Evolutionary conservation across 2,113 vertebrate species (phyloP).

Genomic region (Callipepla californica): DNA sequence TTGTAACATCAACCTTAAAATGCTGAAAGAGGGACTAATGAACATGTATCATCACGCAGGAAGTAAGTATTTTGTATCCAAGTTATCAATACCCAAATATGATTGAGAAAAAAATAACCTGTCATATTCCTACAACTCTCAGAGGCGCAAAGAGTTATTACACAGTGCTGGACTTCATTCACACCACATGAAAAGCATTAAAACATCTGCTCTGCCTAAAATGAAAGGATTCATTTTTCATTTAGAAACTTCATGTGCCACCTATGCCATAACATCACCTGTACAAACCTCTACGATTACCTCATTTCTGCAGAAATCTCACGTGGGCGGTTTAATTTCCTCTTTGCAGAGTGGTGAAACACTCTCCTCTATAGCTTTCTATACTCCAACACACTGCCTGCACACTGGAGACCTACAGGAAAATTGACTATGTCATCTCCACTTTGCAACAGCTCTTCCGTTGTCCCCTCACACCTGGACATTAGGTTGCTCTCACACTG

Average conservation of each 20-base stretch:
- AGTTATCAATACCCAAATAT: neutral
- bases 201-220: neutral
- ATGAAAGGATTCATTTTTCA: neutral
- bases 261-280: neutral
- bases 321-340: neutral
- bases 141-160: neutral
- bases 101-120: neutral
- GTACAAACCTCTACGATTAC: neutral
- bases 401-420: neutral
- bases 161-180: neutral
- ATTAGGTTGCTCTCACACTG: neutral
- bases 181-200: neutral
- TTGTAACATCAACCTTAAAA: neutral
- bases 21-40: neutral
- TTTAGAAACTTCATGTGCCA: rapidly evolving
- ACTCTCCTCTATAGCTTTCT: neutral
- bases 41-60: neutral
- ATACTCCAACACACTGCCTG: neutral
- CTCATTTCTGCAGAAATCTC: neutral
- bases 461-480: neutral
- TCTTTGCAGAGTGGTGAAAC: neutral
- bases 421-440: neutral
- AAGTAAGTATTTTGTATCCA: neutral
- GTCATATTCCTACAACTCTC: neutral
- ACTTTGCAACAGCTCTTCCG: neutral